These are phyloP conservation scores for Fistularia tabacaria DNA, from an alignment of 2,797 vertebrate species.

Conservation along the genomic window DNA sequence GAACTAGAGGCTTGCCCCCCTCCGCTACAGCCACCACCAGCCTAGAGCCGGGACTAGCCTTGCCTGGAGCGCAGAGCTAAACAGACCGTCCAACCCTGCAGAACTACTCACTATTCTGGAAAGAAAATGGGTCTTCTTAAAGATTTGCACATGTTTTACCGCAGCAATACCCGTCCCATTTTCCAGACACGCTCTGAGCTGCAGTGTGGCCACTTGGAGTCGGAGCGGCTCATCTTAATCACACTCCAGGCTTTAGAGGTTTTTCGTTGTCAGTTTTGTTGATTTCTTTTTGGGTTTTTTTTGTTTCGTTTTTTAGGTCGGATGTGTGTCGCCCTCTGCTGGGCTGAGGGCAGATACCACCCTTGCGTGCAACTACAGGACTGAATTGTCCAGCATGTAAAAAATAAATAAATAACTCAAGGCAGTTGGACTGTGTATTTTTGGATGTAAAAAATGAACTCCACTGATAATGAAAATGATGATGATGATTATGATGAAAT, in stretches of 20 bases:
- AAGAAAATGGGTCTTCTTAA: slow-evolving; percentile 37
- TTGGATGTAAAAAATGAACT: slow-evolving; percentile 41
- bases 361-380: slow-evolving; percentile 18
- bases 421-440: slow-evolving; percentile 36
- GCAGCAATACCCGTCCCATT: slow-evolving; percentile 57
- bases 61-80: slow-evolving; percentile 83
- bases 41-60: slow-evolving; percentile 76
- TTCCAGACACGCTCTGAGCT: slow-evolving; percentile 33
- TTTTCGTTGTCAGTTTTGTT: neutral
- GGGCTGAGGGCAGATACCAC: slow-evolving; percentile 48
- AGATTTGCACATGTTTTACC: slow-evolving; percentile 68
- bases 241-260: slow-evolving; percentile 20
- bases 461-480: too few relatives aligned
- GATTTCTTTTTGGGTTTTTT: too few relatives aligned
- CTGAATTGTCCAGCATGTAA: slow-evolving; percentile 43
- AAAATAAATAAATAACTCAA: neutral
- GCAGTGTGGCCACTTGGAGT: slow-evolving; percentile 1
- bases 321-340: slow-evolving; percentile 62
- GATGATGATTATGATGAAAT: slow-evolving; percentile 51
- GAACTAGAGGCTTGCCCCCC: slow-evolving; percentile 52
- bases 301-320: neutral
- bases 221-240: neutral
- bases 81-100: slow-evolving; percentile 24
- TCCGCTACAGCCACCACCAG: slow-evolving; percentile 53
- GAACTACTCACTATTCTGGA: slow-evolving; percentile 25